phyloP scores from a whole-genome alignment of 2,797 vertebrate species.

The Centroberyx gerrardi region DNA sequence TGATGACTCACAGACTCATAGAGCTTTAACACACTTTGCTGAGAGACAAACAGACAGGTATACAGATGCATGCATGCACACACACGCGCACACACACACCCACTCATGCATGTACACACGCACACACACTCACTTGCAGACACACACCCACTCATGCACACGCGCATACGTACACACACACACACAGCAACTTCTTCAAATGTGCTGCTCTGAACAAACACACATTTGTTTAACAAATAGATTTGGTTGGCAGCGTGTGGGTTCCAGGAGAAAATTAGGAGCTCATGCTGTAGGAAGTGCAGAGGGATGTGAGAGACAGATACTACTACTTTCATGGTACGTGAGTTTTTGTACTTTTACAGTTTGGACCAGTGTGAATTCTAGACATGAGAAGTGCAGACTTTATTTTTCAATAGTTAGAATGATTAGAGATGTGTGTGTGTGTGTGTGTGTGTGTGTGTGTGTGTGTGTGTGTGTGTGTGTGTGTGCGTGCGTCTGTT shows the following conservation, averaged over 20 bases:
- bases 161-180: background rate
- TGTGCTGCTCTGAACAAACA: constrained; percentile 50
- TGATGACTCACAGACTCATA: background rate
- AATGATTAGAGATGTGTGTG: background rate
- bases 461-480: no score
- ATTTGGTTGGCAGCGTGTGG: constrained; percentile 24
- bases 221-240: constrained; percentile 76
- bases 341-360: no score
- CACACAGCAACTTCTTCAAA: background rate
- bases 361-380: background rate
- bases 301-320: constrained; percentile 4
- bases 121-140: background rate
- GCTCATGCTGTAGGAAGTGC: background rate
- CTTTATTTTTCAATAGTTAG: no score
- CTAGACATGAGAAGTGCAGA: no score
- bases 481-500: background rate
- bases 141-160: background rate
- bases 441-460: constrained; percentile 9
- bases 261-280: constrained; percentile 14
- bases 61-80: background rate
- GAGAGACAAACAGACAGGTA: background rate
- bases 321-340: background rate
- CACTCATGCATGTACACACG: background rate
- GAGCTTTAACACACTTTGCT: background rate
- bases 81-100: background rate